phyloP scores from a whole-genome alignment of 2,797 vertebrate species.

The Lepus townsendii region DNA sequence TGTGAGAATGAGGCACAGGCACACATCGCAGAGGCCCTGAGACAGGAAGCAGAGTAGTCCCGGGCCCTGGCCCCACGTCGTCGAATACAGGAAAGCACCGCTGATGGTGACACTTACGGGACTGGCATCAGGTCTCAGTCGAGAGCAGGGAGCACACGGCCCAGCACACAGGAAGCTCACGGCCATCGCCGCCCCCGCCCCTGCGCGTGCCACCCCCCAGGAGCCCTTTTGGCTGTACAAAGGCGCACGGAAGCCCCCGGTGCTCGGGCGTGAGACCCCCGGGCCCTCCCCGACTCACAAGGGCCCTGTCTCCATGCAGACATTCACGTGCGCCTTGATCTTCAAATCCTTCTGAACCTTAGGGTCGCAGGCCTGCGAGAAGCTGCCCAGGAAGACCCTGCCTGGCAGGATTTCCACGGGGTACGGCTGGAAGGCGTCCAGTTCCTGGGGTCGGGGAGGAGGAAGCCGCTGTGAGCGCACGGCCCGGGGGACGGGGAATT shows the following conservation, averaged over 20 bases:
- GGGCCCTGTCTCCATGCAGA: conserved; percentile 87
- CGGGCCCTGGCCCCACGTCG: background rate
- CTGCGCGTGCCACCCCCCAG: background rate
- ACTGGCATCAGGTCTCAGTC: background rate
- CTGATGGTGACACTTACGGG: background rate
- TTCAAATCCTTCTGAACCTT: conserved; percentile 92
- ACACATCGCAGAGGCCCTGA: background rate
- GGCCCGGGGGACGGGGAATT: background rate
- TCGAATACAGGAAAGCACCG: background rate
- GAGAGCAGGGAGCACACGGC: background rate
- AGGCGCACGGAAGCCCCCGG: background rate
- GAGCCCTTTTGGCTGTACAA: background rate
- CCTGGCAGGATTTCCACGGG: conserved; percentile 93
- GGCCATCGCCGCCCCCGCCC: background rate
- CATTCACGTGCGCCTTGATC: conserved; percentile 90
- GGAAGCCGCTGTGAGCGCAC: background rate
- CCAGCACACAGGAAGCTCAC: background rate
- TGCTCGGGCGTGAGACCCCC: background rate
- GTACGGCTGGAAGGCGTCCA: conserved; percentile 91
- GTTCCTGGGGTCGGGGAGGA: conserved; percentile 88
- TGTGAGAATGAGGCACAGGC: background rate
- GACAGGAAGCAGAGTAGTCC: background rate
- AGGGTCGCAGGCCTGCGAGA: conserved; percentile 88
- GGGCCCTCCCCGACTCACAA: conserved; percentile 88
- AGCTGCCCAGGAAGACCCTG: conserved; percentile 92